phyloP scores from a whole-genome alignment of 1,140 invertebrate species.

The Drosophila gunungcola region DNA sequence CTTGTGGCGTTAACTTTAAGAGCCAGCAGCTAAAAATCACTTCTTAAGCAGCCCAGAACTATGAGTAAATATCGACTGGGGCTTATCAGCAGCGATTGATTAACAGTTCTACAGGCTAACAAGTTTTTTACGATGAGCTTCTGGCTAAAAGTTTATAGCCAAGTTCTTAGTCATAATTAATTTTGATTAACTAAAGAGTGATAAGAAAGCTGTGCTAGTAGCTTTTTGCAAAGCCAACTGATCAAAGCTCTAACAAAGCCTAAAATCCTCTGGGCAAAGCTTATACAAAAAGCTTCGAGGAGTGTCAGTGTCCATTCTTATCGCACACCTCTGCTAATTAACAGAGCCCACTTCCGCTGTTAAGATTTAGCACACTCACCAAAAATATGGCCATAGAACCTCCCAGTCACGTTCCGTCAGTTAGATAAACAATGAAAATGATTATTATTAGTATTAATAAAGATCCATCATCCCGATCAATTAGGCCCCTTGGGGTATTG shows the following conservation, averaged over 20 bases:
- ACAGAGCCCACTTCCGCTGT: constrained; percentile 25
- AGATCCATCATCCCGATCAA: constrained; percentile 2
- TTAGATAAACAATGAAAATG: constrained; percentile 35
- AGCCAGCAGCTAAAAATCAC: constrained; percentile 35
- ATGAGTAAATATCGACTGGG: background rate
- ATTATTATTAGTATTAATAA: constrained; percentile 16
- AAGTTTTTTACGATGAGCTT: constrained; percentile 28
- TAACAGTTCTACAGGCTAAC: constrained; percentile 35
- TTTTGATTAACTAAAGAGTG: background rate
- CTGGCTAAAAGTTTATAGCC: constrained; percentile 28
- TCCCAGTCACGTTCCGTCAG: constrained; percentile 34
- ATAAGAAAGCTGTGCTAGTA: constrained; percentile 20
- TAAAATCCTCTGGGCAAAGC: background rate
- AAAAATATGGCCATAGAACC: constrained; percentile 9
- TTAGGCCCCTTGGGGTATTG: constrained; percentile 23
- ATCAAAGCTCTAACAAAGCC: constrained; percentile 2
- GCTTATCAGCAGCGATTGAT: constrained; percentile 43
- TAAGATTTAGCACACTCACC: constrained; percentile 11
- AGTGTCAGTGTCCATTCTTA: background rate
- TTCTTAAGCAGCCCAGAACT: constrained; percentile 44
- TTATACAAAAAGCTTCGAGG: background rate
- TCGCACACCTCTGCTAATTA: constrained; percentile 30
- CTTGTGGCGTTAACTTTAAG: constrained; percentile 16
- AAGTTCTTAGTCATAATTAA: constrained; percentile 9
- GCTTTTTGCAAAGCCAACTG: background rate